Conservation (phyloP, 1,140 invertebrate species). For the Bombyx mandarina region DNA sequence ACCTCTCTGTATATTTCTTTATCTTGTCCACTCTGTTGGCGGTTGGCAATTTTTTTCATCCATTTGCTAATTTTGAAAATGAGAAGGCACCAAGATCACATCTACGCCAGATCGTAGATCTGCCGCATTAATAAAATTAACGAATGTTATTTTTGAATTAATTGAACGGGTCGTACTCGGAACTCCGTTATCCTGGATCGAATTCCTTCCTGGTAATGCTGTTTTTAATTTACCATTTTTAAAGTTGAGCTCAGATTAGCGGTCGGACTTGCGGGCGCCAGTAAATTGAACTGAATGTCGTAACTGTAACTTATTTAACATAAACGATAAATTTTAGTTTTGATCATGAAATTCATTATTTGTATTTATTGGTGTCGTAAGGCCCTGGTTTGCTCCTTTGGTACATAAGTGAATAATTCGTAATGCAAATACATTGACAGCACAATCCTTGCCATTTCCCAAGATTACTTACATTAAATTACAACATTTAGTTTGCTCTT, state of each 20-base stretch:
- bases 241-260: not conserved
- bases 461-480: conserved; percentile 54
- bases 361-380: conserved; percentile 1
- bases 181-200: conserved; percentile 53
- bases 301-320: too few species aligned
- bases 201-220: conserved; percentile 22
- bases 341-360: not conserved
- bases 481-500: conserved; percentile 37
- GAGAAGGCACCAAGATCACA: conserved; percentile 60
- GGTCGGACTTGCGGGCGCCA: not conserved
- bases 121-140: conserved; percentile 65
- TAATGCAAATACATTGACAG: conserved; percentile 21
- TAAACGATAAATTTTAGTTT: too few species aligned
- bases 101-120: conserved; percentile 57
- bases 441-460: conserved; percentile 29
- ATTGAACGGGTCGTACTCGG: conserved; percentile 56
- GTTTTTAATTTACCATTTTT: not conserved
- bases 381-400: not conserved
- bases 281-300: too few species aligned
- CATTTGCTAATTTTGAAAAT: conserved; percentile 70
- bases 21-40: conserved; percentile 63
- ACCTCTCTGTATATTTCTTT: conserved; percentile 69
- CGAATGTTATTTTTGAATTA: conserved; percentile 63
- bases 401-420: conserved; percentile 12
- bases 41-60: conserved; percentile 43